phyloP scores from a whole-genome alignment of 2,888 invertebrate species.

The Nezara viridula region DNA sequence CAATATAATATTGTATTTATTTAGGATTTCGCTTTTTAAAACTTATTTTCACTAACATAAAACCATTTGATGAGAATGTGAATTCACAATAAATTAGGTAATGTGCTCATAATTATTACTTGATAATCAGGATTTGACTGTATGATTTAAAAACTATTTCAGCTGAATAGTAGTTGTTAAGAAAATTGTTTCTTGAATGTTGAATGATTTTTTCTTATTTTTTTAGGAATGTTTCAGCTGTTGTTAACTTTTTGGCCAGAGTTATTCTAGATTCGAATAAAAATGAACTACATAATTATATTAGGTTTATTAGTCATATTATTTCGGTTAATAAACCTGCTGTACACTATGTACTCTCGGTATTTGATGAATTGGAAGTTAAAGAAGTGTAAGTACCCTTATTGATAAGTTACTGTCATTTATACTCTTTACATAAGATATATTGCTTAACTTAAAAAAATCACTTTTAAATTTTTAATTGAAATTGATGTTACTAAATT shows the following conservation, averaged over 20 bases:
- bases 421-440: not conserved
- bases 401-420: not conserved
- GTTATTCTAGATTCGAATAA: not conserved
- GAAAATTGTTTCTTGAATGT: too few species aligned
- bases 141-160: not conserved
- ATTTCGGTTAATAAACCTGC: conserved; percentile 16
- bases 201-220: not conserved
- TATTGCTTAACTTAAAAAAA: too few species aligned
- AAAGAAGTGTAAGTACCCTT: not conserved
- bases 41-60: too few species aligned
- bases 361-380: conserved; percentile 35
- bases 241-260: conserved; percentile 26
- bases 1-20: too few species aligned
- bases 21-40: too few species aligned
- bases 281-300: not conserved
- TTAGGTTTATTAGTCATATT: conserved; percentile 32
- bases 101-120: too few species aligned
- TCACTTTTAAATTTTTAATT: too few species aligned
- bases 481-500: not conserved
- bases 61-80: too few species aligned
- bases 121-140: too few species aligned
- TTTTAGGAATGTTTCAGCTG: conserved; percentile 22
- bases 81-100: too few species aligned
- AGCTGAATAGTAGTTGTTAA: too few species aligned
- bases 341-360: not conserved